Evolutionary conservation across 2,797 vertebrate species (phyloP).

Genomic region (Mormyrus proboscirostris): DNA sequence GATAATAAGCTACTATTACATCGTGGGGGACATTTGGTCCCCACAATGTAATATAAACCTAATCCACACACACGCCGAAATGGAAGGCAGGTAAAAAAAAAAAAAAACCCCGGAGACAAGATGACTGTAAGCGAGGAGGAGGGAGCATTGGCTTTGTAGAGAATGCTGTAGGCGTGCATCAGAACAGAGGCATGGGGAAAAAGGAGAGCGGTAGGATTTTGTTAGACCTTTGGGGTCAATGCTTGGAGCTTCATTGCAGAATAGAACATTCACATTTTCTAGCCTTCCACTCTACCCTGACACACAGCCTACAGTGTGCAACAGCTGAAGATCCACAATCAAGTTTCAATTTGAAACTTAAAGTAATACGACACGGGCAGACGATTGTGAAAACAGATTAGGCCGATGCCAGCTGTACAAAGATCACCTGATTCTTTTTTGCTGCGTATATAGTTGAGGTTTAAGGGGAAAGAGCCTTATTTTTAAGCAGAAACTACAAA

Average conservation of each 20-base stretch:
- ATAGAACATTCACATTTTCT: no score
- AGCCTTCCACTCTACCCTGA: background rate
- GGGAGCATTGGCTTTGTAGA: background rate
- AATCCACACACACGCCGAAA: background rate
- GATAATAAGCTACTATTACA: background rate
- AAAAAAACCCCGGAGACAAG: background rate
- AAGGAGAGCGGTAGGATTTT: slow-evolving; percentile 6
- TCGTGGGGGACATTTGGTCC: background rate
- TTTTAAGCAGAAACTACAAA: background rate
- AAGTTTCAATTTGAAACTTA: slow-evolving; percentile 8
- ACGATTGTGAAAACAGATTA: background rate
- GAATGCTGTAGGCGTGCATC: background rate
- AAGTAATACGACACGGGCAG: background rate
- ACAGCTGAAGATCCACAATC: slow-evolving; percentile 7
- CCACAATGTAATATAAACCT: background rate
- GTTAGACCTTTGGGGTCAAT: background rate
- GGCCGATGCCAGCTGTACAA: background rate
- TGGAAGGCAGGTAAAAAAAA: no score
- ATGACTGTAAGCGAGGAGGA: slow-evolving; percentile 10
- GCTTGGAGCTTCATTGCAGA: background rate
- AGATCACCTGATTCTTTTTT: background rate
- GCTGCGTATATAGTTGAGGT: background rate
- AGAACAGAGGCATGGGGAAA: background rate
- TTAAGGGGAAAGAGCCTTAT: background rate
- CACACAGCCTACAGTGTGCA: background rate